Conservation (phyloP, 2,113 vertebrate species). For the Prunella fulvescens region DNA sequence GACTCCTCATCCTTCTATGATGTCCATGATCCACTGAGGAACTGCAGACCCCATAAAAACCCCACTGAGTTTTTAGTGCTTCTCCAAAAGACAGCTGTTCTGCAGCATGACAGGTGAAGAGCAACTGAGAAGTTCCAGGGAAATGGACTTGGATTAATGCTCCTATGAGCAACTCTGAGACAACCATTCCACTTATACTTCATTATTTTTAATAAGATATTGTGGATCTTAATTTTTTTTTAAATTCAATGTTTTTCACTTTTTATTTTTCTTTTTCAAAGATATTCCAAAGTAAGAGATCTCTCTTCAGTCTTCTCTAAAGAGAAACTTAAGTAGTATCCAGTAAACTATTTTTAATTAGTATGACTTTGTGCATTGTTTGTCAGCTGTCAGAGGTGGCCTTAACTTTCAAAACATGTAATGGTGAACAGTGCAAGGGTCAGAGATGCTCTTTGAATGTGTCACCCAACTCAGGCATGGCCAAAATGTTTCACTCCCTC, state of each 20-base stretch:
- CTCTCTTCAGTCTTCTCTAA: not conserved
- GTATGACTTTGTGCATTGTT: not conserved
- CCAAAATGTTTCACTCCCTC: not conserved
- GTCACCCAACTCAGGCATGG: not conserved
- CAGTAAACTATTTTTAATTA: not conserved
- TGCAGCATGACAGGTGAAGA: not conserved
- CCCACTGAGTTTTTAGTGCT: not conserved
- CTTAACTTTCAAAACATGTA: not conserved
- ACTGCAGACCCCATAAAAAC: not conserved
- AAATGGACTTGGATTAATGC: not conserved
- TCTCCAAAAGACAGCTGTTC: not conserved
- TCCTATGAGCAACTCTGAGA: not conserved
- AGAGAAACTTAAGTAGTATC: not conserved
- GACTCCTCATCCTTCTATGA: not conserved
- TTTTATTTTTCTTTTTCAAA: not conserved
- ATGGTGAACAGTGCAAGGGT: not conserved
- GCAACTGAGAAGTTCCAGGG: not conserved
- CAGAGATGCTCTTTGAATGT: rapidly evolving
- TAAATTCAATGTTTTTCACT: rapidly evolving
- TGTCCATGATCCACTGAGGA: not conserved
- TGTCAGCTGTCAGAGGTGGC: not conserved
- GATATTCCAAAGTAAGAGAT: not conserved
- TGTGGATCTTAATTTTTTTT: not conserved
- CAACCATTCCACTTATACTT: not conserved
- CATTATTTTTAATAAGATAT: not conserved